Conservation (phyloP, 2,797 vertebrate genomes). For the Merluccius polli region DNA sequence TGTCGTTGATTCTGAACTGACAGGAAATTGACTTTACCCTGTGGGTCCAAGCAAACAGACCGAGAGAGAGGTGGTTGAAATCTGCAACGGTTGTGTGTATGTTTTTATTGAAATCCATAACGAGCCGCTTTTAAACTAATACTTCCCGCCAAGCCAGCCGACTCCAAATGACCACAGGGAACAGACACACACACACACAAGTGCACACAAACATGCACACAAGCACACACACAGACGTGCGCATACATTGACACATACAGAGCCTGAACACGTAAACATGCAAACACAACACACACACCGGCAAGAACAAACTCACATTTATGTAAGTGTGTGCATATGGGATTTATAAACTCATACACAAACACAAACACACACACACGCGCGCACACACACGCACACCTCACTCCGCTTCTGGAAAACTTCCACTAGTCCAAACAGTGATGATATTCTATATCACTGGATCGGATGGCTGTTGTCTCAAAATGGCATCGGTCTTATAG, state of each 20-base stretch:
- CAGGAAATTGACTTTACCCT: conserved; percentile 64
- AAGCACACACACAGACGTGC: background rate
- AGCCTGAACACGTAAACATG: no score
- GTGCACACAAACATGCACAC: background rate
- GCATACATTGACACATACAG: no score
- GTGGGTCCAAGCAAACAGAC: conserved; percentile 2
- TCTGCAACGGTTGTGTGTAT: conserved; percentile 53
- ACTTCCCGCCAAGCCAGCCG: conserved; percentile 20
- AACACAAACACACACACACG: conserved; percentile 13
- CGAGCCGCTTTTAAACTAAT: conserved; percentile 41
- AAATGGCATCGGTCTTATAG: background rate
- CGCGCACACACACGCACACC: conserved; percentile 13
- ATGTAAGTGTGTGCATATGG: background rate
- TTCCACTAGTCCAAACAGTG: conserved; percentile 45
- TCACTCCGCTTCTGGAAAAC: conserved; percentile 44
- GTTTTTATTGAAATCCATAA: conserved; percentile 64
- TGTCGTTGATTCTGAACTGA: conserved; percentile 53
- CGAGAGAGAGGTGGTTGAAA: conserved; percentile 36
- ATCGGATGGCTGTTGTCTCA: background rate
- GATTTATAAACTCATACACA: background rate
- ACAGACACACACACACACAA: background rate
- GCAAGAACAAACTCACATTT: background rate
- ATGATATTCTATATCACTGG: conserved; percentile 29
- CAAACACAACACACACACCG: conserved; percentile 5
- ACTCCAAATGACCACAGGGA: conserved; percentile 44